Evolutionary conservation across 2,888 invertebrate genomes (phyloP), one percentile per base, ranked within the genome.

Genomic region (Lochmaea crataegi): DNA sequence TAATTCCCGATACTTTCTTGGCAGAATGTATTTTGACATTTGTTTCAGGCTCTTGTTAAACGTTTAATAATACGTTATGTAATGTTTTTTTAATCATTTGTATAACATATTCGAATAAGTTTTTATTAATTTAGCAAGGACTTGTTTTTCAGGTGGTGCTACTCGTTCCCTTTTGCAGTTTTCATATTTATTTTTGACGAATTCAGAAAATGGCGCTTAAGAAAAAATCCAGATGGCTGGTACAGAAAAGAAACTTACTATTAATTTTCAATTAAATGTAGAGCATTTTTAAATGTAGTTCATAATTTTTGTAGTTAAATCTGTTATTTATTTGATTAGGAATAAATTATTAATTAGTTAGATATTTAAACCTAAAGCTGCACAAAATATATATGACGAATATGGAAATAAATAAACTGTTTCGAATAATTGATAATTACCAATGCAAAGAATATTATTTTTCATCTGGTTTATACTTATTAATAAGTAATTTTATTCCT

Each of bases 151-250:
- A 85, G 84, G 84, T 85, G 85, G 84, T 81, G 80, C 45, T 90
- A 93, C 32, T 92, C 93, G 1, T 76, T 92, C 42, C 95, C 96
- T 7, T 96, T 94, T 85, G 92, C 93, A 78, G 76, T 94, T 48
- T 87, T 94, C 48, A 95, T 96, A 87, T 90, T 95, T 78, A 80
- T 91, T 12, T 93, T 92, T 77, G 96, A 96, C 82, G 95, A 96
- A 86, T 81, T 91, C n/a, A 89, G 95, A 77, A 92, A 94, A 81
- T 92, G 90, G 83, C 87, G 94, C 78, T 90, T 96, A 67, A 89
- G 95, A 76, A 90, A 90, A 78, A 89, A 91, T 82, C 89, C 92
- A 1, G 92, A 92, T 1, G 90, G 92, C 77, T 96, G 92, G 92
- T 89, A 94, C 56, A 93, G 93, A 84, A 84, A 88, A 77, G 94